phyloP scores from a whole-genome alignment of 2,888 invertebrate genomes.

The Drosophila barbarae region DNA sequence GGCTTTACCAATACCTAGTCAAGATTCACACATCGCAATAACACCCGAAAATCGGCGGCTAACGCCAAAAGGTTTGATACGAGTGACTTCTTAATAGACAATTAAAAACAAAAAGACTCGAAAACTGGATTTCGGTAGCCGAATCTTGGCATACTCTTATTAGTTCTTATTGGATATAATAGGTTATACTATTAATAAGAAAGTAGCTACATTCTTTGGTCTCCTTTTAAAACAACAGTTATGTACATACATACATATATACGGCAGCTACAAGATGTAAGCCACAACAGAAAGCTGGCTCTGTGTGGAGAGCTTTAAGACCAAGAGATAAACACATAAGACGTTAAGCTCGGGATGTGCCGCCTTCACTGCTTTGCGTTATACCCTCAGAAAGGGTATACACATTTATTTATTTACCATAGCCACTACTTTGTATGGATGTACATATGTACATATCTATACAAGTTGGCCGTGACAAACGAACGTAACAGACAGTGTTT shows the following conservation, averaged over 20 bases:
- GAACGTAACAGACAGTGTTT: conserved; percentile 7
- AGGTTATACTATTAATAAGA: background rate
- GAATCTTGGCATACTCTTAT: background rate
- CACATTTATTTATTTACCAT: conserved; percentile 4
- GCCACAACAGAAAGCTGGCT: conserved; percentile 2
- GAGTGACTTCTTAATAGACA: background rate
- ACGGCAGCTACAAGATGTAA: too few relatives aligned
- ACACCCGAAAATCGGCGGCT: background rate
- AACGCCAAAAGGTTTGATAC: conserved; percentile 5
- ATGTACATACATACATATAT: background rate
- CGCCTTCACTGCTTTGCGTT: background rate
- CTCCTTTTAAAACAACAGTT: conserved; percentile 7
- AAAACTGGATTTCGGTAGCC: background rate
- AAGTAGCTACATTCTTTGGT: background rate
- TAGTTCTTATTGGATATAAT: background rate
- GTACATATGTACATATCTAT: background rate
- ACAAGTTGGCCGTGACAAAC: conserved; percentile 13
- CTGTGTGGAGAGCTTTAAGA: conserved; percentile 1
- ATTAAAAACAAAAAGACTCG: background rate
- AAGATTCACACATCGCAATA: conserved; percentile 8
- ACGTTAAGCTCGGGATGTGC: background rate
- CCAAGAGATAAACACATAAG: background rate
- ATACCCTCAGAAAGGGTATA: conserved; percentile 2
- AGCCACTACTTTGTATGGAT: conserved; percentile 4
- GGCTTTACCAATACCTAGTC: conserved; percentile 10